Base-by-base conservation (phyloP, 2,113 vertebrate genomes). In the Callospermophilus lateralis region DNA sequence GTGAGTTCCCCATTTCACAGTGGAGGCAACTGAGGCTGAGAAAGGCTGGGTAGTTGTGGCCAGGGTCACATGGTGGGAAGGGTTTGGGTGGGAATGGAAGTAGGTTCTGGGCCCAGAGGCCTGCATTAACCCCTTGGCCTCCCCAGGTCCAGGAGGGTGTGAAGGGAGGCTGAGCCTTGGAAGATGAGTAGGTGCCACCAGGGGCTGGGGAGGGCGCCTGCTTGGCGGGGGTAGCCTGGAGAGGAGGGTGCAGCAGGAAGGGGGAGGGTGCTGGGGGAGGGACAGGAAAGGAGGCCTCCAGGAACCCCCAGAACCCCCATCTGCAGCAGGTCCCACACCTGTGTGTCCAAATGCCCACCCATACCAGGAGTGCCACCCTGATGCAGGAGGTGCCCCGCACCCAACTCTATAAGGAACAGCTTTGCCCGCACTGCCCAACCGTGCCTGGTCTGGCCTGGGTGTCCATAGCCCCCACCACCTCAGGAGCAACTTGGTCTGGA, bases 291-390 rank as follows among this genome's bases (percentile, higher is more conserved):
- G 39, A 13, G 58, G 20, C 15, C 17, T 15, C 45, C 1, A 0
- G 73, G 28, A 10, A 22, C 17, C 12, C 3, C 37, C 0, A 77
- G 72, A 73, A 19, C 63, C 65, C 10, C 34, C 15, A 55, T 39
- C 58, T 42, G 0, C 0, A 73, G 20, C 15, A n/a, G n/a, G 55
- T 16, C 58, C 42, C 0, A 2, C 6, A n/a, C 39, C 28, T 37
- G 34, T n/a, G 30, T n/a, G 15, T 7, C 1, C 0, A 34, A 58
- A 48, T 16, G 22, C 17, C 45, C 37, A 45, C 32, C 7, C 37
- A 2, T n/a, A 26, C 65, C 26, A 76, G 61, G 73, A 74, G 10
- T 20, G 17, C 4, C 53, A 26, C n/a, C n/a, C 39, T 3, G 2
- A 37, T 24, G 10, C 32, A 20, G 6, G 73, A 13, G n/a, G 11